Percentiles rank a stretch among this genome's conserved stretches.
Evolutionary conservation across 2,113 vertebrate genomes (phyloP).

Genomic region (Gambusia holbrooki): DNA sequence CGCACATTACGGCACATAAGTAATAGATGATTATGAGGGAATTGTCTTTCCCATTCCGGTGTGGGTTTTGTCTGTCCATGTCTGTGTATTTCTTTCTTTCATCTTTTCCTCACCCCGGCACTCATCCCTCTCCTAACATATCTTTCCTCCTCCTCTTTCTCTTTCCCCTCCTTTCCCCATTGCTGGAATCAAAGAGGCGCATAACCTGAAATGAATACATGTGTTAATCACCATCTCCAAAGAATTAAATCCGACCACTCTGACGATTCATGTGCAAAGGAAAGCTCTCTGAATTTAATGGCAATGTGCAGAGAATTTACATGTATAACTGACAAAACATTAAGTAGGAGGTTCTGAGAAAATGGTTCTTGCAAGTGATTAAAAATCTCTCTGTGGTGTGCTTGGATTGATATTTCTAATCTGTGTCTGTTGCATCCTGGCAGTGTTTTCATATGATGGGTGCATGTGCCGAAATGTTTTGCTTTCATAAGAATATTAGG

Average conservation of each 20-base stretch:
- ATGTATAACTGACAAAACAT: slow-evolving; percentile 72
- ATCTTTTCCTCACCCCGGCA: slow-evolving; percentile 27
- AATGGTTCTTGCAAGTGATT: slow-evolving; percentile 61
- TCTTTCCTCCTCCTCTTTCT: slow-evolving; percentile 20
- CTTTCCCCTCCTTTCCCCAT: slow-evolving; percentile 8
- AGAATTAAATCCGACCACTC: slow-evolving; percentile 70
- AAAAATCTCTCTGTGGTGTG: slow-evolving; percentile 52
- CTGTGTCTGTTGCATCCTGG: slow-evolving; percentile 24
- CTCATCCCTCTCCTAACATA: slow-evolving; percentile 13
- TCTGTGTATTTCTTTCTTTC: slow-evolving; percentile 51
- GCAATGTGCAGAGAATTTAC: slow-evolving; percentile 59
- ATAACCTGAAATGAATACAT: slow-evolving; percentile 71
- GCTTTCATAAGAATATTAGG: slow-evolving; percentile 1
- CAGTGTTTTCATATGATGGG: slow-evolving; percentile 32
- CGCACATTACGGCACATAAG: slow-evolving; percentile 48
- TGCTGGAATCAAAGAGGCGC: slow-evolving; percentile 63
- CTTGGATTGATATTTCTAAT: slow-evolving; percentile 32
- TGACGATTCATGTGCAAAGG: slow-evolving; percentile 66
- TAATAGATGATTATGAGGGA: slow-evolving; percentile 53
- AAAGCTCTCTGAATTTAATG: slow-evolving; percentile 66
- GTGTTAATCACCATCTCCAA: slow-evolving; percentile 72
- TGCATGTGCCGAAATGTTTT: slow-evolving; percentile 7
- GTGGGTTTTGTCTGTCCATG: slow-evolving; percentile 50
- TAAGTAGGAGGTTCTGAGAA: slow-evolving; percentile 76
- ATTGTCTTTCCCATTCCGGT: slow-evolving; percentile 31